Percentiles rank a stretch among this genome's conserved stretches.
These are phyloP conservation scores for Heteromyza rotundicornis DNA, from an alignment of 2,888 invertebrate species.

Conservation along the genomic window DNA sequence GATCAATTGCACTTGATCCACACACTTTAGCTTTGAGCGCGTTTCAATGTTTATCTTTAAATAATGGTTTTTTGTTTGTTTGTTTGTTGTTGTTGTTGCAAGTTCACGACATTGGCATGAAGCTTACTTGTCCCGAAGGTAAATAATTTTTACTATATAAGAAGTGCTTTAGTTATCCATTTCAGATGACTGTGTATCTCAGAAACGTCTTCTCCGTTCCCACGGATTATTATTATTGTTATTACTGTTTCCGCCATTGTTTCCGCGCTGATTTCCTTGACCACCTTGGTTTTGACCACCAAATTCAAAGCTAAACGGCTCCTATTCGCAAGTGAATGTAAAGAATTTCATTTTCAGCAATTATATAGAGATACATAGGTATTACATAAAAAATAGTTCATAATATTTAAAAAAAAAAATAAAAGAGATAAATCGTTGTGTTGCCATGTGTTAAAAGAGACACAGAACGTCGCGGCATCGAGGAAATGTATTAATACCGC, in stretches of 20 bases:
- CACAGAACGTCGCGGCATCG: constrained; percentile 3
- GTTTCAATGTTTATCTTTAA: too few species aligned
- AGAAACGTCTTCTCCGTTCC: constrained; percentile 62
- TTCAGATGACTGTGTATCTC: constrained; percentile 37
- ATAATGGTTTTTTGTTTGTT: too few species aligned
- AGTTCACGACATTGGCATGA: neutral
- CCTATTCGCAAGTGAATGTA: constrained; percentile 45
- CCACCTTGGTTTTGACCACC: constrained; percentile 60
- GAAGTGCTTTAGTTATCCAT: constrained; percentile 18
- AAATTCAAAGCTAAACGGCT: constrained; percentile 60
- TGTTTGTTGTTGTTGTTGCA: neutral
- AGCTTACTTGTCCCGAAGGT: too few species aligned
- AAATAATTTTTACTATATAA: constrained; percentile 7
- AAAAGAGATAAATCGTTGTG: too few species aligned
- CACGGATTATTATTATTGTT: constrained; percentile 57
- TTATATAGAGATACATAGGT: constrained; percentile 19
- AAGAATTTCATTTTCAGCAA: constrained; percentile 32
- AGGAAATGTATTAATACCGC: constrained; percentile 36
- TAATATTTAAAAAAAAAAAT: constrained; percentile 33
- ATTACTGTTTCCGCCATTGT: constrained; percentile 50
- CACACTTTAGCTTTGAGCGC: too few species aligned
- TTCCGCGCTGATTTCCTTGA: constrained; percentile 50
- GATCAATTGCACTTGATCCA: too few species aligned
- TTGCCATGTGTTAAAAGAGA: constrained; percentile 20
- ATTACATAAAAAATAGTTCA: constrained; percentile 32